These are phyloP conservation scores for Tetraneura akinire DNA, from an alignment of 1,140 invertebrate genomes.

Conservation along the genomic window DNA sequence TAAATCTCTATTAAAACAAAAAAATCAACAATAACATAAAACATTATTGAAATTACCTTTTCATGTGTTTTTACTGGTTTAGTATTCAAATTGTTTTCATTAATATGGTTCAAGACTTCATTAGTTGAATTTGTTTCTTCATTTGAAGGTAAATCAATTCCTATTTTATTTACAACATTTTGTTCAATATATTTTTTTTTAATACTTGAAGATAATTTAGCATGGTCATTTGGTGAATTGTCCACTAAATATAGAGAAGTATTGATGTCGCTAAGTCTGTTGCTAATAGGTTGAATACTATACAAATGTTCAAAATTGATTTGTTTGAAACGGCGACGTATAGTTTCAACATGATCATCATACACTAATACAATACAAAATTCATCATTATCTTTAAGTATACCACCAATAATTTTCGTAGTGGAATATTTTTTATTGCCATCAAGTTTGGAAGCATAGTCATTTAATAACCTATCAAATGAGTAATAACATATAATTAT, in stretches of 20 bases:
- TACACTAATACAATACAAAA: constrained; percentile 18
- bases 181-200: constrained; percentile 28
- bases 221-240: not conserved
- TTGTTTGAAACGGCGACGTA: constrained; percentile 24
- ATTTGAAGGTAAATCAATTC: not conserved
- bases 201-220: constrained; percentile 26
- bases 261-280: constrained; percentile 13
- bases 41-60: constrained; percentile 7
- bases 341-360: constrained; percentile 41
- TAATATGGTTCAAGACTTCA: not conserved
- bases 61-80: constrained; percentile 6
- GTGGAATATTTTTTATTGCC: constrained; percentile 10
- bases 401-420: constrained; percentile 11
- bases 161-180: not conserved
- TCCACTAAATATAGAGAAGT: constrained; percentile 13
- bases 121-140: not conserved
- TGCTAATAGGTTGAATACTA: constrained; percentile 40
- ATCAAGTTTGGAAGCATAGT: constrained; percentile 16
- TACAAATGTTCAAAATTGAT: constrained; percentile 45
- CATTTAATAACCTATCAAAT: constrained; percentile 16
- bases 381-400: constrained; percentile 32
- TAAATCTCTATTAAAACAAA: not conserved
- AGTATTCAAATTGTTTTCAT: not conserved
- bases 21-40: not conserved
- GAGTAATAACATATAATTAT: not conserved